Percentiles rank a stretch among this genome's conserved stretches.
Conservation (phyloP, 2,797 vertebrate species). For the Mormyrus hasselquistii region DNA sequence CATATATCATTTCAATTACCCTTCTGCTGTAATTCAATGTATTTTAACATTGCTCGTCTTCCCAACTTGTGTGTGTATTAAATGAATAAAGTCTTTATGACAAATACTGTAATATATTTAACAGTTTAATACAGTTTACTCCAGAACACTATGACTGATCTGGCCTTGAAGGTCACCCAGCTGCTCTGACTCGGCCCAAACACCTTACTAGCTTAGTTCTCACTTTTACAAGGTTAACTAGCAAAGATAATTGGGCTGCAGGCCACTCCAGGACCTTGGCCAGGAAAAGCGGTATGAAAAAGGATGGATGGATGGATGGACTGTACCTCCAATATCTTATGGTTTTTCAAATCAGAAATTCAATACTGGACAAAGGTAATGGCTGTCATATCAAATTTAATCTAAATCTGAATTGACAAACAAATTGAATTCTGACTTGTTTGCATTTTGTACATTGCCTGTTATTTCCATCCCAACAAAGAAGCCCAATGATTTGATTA, state of each 20-base stretch:
- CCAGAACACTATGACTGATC: not conserved
- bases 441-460: not conserved
- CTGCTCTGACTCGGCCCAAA: not conserved
- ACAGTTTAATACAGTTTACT: not conserved
- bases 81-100: not conserved
- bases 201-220: not conserved
- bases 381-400: not conserved
- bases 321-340: not conserved
- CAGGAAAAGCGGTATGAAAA: not conserved
- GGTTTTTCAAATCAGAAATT: not conserved
- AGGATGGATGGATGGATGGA: not conserved
- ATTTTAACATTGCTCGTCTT: not conserved
- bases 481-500: not conserved
- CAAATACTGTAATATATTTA: not conserved
- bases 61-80: not conserved
- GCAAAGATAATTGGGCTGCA: not conserved
- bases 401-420: not conserved
- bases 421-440: not conserved
- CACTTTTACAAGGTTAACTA: not conserved
- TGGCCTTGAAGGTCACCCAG: not conserved
- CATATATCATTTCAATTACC: not conserved
- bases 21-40: not conserved
- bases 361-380: not conserved
- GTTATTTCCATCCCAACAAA: not conserved
- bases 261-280: not conserved